Evolutionary conservation across 2,113 vertebrate species (phyloP).

Genomic region (Gavia stellata): DNA sequence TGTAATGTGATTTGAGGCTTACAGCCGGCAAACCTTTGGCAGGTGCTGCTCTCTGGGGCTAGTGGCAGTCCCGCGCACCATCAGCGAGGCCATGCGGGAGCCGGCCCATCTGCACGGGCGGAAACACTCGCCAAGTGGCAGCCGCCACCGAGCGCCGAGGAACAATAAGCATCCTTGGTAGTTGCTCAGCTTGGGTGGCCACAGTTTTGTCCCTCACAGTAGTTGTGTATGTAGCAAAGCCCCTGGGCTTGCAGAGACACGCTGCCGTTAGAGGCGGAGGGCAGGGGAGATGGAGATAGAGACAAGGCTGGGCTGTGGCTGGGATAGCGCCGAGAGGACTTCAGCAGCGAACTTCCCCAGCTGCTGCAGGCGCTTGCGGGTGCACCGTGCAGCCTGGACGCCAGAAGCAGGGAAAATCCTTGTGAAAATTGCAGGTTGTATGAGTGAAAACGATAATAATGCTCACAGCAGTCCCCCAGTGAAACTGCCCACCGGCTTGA

Average conservation of each 20-base stretch:
- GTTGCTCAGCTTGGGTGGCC: background rate
- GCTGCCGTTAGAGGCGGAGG: background rate
- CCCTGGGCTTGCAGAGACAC: fast-evolving
- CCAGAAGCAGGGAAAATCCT: background rate
- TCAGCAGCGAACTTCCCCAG: fast-evolving
- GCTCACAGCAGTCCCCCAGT: background rate
- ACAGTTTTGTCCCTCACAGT: background rate
- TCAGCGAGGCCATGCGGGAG: background rate
- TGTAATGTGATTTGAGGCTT: background rate
- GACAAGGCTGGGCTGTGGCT: background rate
- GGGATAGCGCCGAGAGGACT: no score
- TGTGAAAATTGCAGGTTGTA: background rate
- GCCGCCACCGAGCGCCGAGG: fast-evolving
- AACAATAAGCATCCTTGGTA: background rate
- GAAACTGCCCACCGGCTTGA: fast-evolving
- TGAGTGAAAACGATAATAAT: fast-evolving
- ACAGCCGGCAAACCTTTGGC: background rate
- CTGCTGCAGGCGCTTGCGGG: fast-evolving
- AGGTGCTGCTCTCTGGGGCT: background rate
- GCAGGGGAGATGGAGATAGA: background rate
- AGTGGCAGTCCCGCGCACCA: fast-evolving
- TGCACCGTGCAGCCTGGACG: background rate
- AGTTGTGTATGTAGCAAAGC: background rate
- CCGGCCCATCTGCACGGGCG: background rate
- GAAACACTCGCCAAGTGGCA: background rate